Evolutionary conservation across 2,888 invertebrate genomes (phyloP), one percentile per base, ranked within the genome.

Genomic region (Sisyra terminalis): DNA sequence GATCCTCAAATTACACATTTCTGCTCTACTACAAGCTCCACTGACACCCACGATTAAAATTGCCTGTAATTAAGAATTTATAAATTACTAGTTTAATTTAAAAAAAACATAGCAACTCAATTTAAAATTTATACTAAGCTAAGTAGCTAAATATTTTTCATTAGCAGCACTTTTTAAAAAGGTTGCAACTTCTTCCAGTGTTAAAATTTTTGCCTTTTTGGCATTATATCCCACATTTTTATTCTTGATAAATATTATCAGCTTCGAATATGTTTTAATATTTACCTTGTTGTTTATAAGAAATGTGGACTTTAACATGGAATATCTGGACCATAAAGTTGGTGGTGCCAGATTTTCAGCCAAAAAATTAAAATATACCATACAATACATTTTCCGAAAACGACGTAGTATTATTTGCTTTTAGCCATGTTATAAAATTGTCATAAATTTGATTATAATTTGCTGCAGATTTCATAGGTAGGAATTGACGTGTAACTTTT

Each of bases 191-290:
- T 46, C 38, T n/a, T 39, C 18, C 5, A 15, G 13, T 16, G 45
- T 43, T 5, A 42, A 44, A 13, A 34, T 29, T 38, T 9, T 39
- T 9, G 42, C n/a, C 43, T 45, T 46, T 39, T 39, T 43, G 3
- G 36, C 2, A 30, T 38, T 2, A 35, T 24, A 45, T 29, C 45
- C 47, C 18, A 14, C 14, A 30, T n/a, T 17, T 29, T 39, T 11
- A 3, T 44, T 44, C 31, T 45, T 30, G 4, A 47, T 45, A 35
- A 49, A 29, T 8, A 35, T 24, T 35, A 42, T 40, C 13, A 48
- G 9, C 45, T 47, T 48, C 5, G 46, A 43, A 39, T 48, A 46
- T 9, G 48, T 46, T 35, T 49, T 47, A 2, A 45, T 40, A 11
- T 40, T 14, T 29, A 50, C 45, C 39, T 48, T 48, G 7, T 46